Base-by-base conservation (phyloP, 2,113 vertebrate species). In the Salvelinus alpinus region DNA sequence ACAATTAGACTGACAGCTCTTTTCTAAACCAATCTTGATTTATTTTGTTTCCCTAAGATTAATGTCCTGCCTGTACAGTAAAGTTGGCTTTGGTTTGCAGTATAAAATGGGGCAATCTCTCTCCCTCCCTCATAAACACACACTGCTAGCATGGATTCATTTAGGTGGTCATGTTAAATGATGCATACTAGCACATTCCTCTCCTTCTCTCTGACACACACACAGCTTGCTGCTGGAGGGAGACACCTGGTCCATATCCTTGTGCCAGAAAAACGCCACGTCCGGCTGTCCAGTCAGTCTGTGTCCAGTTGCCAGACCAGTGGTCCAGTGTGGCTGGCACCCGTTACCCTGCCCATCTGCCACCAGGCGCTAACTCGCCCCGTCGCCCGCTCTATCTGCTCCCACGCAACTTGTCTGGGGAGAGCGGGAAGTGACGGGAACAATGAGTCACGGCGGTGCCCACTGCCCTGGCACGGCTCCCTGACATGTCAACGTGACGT, bases 11-110 rank as follows among this genome's bases (percentile, higher is more conserved):
- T 89, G 90, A 91, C 90, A 91, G 86, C n/a, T 85, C 89, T 87
- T 90, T 89, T 89, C 86, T 87, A 90, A 90, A 91, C 88, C 88
- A 88, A 88, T 79, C 87, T 91, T 88, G 86, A 91, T 91, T 90
- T 89, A 91, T 91, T 90, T 89, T 87, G 90, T 91, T 89, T 87
- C 83, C 85, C 82, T 18, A 80, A 90, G 90, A 90, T 90, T 87
- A 91, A 91, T 90, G 89, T 83, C 70, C 75, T 82, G 82, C 80
- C 83, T 75, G 82, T 54, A 70, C 31, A n/a, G 78, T 86, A 65
- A 70, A 71, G 81, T n/a, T 8, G 80, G 51, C 74, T 57, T 76
- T 66, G 79, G 76, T 70, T 64, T 29, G 72, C 79, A 67, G 78
- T 38, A 71, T 54, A 83, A 38, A 64, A 51, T 31, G 16, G 16